Evolutionary conservation across 2,888 invertebrate genomes (phyloP).

Genomic region (Conchocele bisecta): DNA sequence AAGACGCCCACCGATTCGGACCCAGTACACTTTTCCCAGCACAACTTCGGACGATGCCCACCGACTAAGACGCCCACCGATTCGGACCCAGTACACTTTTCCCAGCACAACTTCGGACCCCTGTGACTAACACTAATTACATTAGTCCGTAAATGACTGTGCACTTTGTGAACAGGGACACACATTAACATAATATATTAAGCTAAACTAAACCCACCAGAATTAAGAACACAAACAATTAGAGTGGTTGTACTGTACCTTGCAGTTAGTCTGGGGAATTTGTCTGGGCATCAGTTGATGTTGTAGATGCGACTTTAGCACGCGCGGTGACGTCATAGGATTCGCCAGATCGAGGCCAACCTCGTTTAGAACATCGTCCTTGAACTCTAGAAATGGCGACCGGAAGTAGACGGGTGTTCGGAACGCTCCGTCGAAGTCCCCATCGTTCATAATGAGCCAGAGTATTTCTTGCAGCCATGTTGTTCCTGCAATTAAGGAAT

Average conservation of each 20-base stretch:
- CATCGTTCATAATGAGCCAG: conserved; percentile 81
- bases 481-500: conserved; percentile 76
- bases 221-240: too few relatives aligned
- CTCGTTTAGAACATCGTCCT: conserved; percentile 74
- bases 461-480: conserved; percentile 83
- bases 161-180: too few relatives aligned
- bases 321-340: conserved; percentile 73
- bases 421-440: conserved; percentile 77
- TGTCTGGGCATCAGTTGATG: conserved; percentile 64
- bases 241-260: conserved; percentile 28
- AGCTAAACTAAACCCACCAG: too few relatives aligned
- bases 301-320: conserved; percentile 80
- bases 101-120: too few relatives aligned
- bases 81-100: too few relatives aligned
- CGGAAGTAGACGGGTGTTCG: conserved; percentile 77
- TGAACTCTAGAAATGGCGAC: conserved; percentile 78
- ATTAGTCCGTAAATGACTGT: too few relatives aligned
- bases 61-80: too few relatives aligned
- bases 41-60: too few relatives aligned
- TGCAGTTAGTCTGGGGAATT: conserved; percentile 48
- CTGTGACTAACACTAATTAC: too few relatives aligned
- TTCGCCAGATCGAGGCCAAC: conserved; percentile 74
- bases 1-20: too few relatives aligned
- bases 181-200: too few relatives aligned
- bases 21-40: too few relatives aligned